Evolutionary conservation across 2,113 vertebrate species (phyloP), one percentile per base, ranked within the genome.

Genomic region (Myotis lucifugus): DNA sequence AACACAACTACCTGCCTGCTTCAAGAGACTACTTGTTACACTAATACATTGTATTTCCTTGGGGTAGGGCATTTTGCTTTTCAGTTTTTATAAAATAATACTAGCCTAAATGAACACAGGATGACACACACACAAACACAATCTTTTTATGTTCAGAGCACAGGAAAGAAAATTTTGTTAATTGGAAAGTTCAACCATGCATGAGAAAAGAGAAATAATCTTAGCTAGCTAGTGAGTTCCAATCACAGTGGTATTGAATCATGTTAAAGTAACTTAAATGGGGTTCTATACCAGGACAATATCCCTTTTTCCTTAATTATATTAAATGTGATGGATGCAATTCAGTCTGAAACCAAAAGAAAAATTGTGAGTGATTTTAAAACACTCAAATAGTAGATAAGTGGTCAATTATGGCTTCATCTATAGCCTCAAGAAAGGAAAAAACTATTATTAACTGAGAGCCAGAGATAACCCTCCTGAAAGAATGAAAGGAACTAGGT

Each of bases 1-100:
- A 66, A 61, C 40, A 84, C 85, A 73, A 23, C 18, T 66, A 73
- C 17, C 18, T 67, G 52, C 56, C 29, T 77, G 52, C 42, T 93
- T 42, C 12, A 6, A 64, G 46, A 29, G 11, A 17, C 6, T 42
- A 27, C 14, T 50, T 59, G 21, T 73, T 85, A 61, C 13, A 56
- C 14, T 23, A 56, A 61, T 7, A 89, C 6, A 18, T 1, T 54
- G 6, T 19, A 69, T 67, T 91, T 91, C n/a, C 23, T 91, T 69
- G 18, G 50, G 82, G 25, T 67, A 82, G 42, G 18, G 13, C 64
- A 72, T 56, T 67, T 93, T 95, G 67, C 10, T 87, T 90, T 95
- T 89, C 59, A 61, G 15, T 90, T 88, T 77, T 88, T 56, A 88
- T 54, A 85, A 92, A 88, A 94, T 76, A 76, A 70, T 25, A 34